phyloP scores from a whole-genome alignment of 2,797 vertebrate genomes.

The Petrocephalus sullivani region DNA sequence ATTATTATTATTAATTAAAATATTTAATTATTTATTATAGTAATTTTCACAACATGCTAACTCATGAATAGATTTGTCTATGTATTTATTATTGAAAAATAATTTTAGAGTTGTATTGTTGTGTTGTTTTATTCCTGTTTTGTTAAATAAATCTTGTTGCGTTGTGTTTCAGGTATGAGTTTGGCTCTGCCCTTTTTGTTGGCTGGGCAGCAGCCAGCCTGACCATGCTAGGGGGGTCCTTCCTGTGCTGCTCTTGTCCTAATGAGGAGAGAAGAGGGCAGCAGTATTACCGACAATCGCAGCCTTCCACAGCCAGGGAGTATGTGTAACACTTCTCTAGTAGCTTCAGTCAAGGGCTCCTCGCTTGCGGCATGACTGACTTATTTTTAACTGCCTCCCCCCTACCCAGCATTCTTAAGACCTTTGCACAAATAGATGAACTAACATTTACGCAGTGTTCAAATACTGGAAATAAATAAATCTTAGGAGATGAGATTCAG shows the following conservation, averaged over 20 bases:
- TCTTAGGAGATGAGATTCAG: background rate
- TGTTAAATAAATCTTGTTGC: background rate
- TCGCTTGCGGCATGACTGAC: slow-evolving; percentile 33
- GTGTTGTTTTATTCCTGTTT: background rate
- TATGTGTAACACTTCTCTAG: slow-evolving; percentile 76
- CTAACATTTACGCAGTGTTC: background rate
- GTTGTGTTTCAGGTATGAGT: slow-evolving; percentile 77
- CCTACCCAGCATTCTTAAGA: background rate
- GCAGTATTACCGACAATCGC: slow-evolving; percentile 83
- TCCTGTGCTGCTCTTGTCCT: slow-evolving; percentile 90
- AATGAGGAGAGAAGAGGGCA: slow-evolving; percentile 74
- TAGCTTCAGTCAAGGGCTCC: slow-evolving; percentile 40
- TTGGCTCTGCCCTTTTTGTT: slow-evolving; percentile 87
- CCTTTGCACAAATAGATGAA: background rate
- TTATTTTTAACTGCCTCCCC: slow-evolving; percentile 30
- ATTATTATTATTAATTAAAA: background rate
- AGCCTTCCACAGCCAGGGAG: slow-evolving; percentile 82
- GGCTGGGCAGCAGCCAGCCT: slow-evolving; percentile 89
- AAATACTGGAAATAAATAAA: background rate
- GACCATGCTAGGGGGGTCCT: slow-evolving; percentile 80
- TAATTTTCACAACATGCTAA: background rate
- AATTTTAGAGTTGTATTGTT: background rate
- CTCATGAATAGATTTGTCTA: background rate
- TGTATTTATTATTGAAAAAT: background rate
- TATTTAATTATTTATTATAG: background rate